Percentiles rank a stretch among this genome's conserved stretches.
phyloP scores from a whole-genome alignment of 2,888 invertebrate genomes.

The Brachypalpus laphriformis region DNA sequence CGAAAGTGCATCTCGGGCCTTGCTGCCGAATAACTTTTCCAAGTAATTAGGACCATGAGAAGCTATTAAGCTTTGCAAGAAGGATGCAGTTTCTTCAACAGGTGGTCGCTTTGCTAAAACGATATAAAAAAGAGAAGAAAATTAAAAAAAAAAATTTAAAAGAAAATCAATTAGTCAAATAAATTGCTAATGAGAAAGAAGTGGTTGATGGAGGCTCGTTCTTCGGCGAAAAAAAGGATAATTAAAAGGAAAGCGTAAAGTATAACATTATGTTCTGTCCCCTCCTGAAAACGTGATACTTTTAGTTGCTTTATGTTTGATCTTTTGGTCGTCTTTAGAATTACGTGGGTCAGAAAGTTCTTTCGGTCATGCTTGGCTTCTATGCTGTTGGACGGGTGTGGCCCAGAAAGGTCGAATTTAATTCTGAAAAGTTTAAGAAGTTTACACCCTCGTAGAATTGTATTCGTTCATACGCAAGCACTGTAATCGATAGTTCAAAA shows the following conservation, averaged over 20 bases:
- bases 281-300: neutral
- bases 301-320: neutral
- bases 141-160: constrained; percentile 75
- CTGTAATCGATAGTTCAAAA: constrained; percentile 4
- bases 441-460: neutral
- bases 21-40: constrained; percentile 97
- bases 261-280: neutral
- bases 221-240: neutral
- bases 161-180: constrained; percentile 44
- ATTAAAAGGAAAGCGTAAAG: constrained; percentile 16
- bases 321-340: constrained; percentile 6
- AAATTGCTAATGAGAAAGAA: constrained; percentile 16
- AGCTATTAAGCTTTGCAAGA: constrained; percentile 95
- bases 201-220: neutral
- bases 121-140: constrained; percentile 64
- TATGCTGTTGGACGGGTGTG: neutral
- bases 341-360: constrained; percentile 10
- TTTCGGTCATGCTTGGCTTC: neutral
- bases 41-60: constrained; percentile 98
- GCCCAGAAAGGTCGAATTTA: constrained; percentile 22
- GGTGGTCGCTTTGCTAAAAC: constrained; percentile 95
- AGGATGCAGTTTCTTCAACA: constrained; percentile 97
- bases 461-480: neutral
- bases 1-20: constrained; percentile 94
- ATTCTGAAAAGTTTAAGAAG: constrained; percentile 3